Base-by-base conservation (phyloP, 2,113 vertebrate species). In the Axis porcinus region DNA sequence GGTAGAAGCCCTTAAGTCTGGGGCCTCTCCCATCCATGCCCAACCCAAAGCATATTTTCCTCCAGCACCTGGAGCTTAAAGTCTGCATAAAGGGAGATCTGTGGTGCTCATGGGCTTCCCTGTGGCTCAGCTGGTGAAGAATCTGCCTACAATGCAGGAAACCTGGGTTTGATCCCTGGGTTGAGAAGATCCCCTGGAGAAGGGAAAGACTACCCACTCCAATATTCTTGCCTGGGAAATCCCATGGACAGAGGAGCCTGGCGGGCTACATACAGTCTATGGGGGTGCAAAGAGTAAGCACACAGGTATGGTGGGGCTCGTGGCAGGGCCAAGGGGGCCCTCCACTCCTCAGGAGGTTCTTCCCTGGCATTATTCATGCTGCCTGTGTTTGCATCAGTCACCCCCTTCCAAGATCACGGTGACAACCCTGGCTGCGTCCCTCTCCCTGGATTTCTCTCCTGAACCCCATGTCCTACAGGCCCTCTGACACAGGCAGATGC, bases 21-120 rank as follows among this genome's bases (percentile, higher is more conserved):
- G n/a, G 6, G 2, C 52, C 36, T 28, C 1, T 1, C 54, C 21
- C 40, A 28, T 27, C 19, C 10, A 3, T 14, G 3, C 13, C 43
- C 47, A 36, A 16, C 15, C 67, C 67, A n/a, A 47, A 62, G 52
- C 14, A 8, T 5, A 0, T 11, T 9, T 55, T 33, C 60, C 67
- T 52, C 1, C 16, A 14, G 27, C 3, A 14, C 28, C 50, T 58
- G 33, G 64, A 6, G 45, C 25, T 23, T 33, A 3, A 92, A 50
- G 14, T 36, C 23, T 55, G 52, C 28, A 13, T 4, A 3, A 21
- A 76, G 30, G 58, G 67, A 43, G 13, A 7, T 23, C 11, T 28
- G 14, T 7, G 36, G 43, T 70, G 33, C 28, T 27, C n/a, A n/a
- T 1, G 33, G 64, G 70, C 40, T 27, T 25, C 70, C 70, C 40